Evolutionary conservation across 2,888 invertebrate genomes (phyloP).

Genomic region (Cartodere bifasciata): DNA sequence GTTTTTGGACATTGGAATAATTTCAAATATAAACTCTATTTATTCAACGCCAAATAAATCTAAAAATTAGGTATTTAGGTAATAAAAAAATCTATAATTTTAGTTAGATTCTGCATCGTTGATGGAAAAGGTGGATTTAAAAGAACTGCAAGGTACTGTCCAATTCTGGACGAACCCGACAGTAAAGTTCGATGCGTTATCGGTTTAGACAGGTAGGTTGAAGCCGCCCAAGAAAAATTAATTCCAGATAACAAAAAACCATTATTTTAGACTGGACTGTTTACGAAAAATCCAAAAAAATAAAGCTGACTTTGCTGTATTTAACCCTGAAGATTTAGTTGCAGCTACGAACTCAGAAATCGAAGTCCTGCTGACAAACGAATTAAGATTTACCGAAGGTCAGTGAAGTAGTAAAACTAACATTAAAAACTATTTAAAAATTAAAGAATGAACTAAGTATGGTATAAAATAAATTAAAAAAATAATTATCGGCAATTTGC

Average conservation of each 20-base stretch:
- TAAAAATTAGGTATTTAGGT: too few species aligned
- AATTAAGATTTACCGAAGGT: slow-evolving; percentile 47
- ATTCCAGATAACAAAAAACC: neutral
- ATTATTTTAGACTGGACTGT: slow-evolving; percentile 57
- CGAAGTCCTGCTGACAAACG: slow-evolving; percentile 57
- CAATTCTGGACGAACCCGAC: slow-evolving; percentile 42
- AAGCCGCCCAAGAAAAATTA: neutral
- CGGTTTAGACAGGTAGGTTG: slow-evolving; percentile 50
- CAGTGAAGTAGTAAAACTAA: too few species aligned
- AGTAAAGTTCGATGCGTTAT: slow-evolving; percentile 58
- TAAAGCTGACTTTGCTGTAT: slow-evolving; percentile 71
- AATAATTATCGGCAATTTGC: too few species aligned
- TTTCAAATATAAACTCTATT: too few species aligned
- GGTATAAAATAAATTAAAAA: too few species aligned
- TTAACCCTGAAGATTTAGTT: slow-evolving; percentile 75
- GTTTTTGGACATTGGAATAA: too few species aligned
- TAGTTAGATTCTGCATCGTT: slow-evolving; percentile 61
- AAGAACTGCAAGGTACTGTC: slow-evolving; percentile 49
- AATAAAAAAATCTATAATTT: too few species aligned
- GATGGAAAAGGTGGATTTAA: slow-evolving; percentile 50
- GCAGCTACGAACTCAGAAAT: slow-evolving; percentile 54
- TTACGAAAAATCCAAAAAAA: slow-evolving; percentile 63
- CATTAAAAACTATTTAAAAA: too few species aligned
- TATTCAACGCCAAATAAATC: too few species aligned
- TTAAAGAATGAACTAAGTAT: too few species aligned